A percentile compares a stretch with the other conserved stretches of the same genome.
Evolutionary conservation across 2,888 invertebrate genomes (phyloP).

Genomic region (Parnassius orleans): DNA sequence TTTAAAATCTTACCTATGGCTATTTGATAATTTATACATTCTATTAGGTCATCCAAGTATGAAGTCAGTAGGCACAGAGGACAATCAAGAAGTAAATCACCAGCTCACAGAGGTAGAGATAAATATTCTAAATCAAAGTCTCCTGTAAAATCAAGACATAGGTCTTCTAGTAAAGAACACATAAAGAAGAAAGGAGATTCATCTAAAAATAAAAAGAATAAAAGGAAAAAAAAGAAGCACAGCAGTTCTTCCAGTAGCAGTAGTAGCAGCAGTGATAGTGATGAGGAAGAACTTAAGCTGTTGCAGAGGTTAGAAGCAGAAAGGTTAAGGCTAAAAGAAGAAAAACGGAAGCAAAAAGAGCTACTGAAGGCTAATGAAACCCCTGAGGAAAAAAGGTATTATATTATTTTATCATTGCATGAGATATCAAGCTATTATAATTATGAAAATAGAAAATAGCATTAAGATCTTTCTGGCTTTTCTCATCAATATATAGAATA

Average conservation of each 20-base stretch:
- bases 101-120: constrained; percentile 42
- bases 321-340: constrained; percentile 83
- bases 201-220: constrained; percentile 52
- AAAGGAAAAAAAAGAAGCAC: constrained; percentile 56
- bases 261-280: constrained; percentile 65
- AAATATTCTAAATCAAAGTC: constrained; percentile 39
- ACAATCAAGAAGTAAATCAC: constrained; percentile 44
- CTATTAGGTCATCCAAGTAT: constrained; percentile 57
- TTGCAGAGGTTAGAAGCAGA: constrained; percentile 88
- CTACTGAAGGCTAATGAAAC: constrained; percentile 94
- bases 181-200: constrained; percentile 33
- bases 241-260: constrained; percentile 48
- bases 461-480: too few species aligned
- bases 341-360: constrained; percentile 86
- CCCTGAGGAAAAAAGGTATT: constrained; percentile 92
- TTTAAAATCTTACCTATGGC: not conserved
- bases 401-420: constrained; percentile 4
- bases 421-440: too few species aligned
- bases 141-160: constrained; percentile 38
- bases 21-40: not conserved
- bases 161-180: constrained; percentile 44
- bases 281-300: constrained; percentile 82
- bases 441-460: too few species aligned
- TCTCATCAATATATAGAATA: too few species aligned
- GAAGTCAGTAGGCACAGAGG: constrained; percentile 45